Percentiles rank a stretch among this genome's conserved stretches.
phyloP scores from a whole-genome alignment of 2,888 invertebrate species.

The Netelia melanura region DNA sequence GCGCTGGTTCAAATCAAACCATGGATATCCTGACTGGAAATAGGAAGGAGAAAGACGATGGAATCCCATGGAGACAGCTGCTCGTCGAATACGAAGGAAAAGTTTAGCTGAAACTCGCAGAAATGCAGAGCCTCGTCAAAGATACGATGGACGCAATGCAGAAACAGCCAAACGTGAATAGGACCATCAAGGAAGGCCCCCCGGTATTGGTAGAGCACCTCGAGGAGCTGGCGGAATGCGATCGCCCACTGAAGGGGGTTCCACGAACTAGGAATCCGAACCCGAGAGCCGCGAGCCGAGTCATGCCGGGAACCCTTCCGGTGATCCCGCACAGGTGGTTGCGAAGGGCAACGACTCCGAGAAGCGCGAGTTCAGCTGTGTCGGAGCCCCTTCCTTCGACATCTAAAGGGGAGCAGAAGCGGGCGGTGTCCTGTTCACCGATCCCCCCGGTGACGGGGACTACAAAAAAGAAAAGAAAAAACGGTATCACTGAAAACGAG shows the following conservation, averaged over 20 bases:
- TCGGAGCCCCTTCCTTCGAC: neutral
- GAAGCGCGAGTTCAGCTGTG: neutral
- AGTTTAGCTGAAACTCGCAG: neutral
- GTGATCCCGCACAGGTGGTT: too few relatives aligned
- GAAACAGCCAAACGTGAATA: conserved; percentile 1
- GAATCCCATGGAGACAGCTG: too few relatives aligned
- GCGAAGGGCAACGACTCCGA: neutral
- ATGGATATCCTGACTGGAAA: too few relatives aligned
- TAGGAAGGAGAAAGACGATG: too few relatives aligned
- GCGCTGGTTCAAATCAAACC: too few relatives aligned
- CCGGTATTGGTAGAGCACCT: neutral
- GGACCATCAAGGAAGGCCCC: conserved; percentile 1
- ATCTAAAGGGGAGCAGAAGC: neutral
- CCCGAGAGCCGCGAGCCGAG: neutral
- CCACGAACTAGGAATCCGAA: too few relatives aligned
- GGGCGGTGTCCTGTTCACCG: too few relatives aligned
- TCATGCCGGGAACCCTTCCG: neutral
- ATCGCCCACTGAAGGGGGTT: neutral
- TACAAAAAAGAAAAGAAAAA: too few relatives aligned
- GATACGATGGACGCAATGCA: neutral
- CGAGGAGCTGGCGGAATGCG: too few relatives aligned
- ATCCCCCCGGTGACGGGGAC: too few relatives aligned
- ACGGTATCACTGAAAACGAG: neutral
- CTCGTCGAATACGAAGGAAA: neutral
- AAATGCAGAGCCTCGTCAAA: neutral